Evolutionary conservation across 1,140 invertebrate species (phyloP).

Genomic region (Tetramorium simillimum): DNA sequence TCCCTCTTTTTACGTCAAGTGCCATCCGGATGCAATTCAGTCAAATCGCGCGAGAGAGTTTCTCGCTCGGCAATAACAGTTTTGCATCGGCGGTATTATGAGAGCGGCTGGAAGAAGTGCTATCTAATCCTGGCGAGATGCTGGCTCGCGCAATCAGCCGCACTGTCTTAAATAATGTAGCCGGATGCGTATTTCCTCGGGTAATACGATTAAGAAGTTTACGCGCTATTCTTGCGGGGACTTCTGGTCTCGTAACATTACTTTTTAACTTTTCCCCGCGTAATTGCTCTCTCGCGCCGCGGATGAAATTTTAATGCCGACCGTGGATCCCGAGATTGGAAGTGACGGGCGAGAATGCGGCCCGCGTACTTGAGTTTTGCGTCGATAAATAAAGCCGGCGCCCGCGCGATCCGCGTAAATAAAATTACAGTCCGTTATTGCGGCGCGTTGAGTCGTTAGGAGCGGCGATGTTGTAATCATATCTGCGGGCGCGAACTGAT

Average conservation of each 20-base stretch:
- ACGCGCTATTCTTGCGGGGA: conserved; percentile 51
- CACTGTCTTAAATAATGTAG: conserved; percentile 60
- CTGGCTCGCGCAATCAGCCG: conserved; percentile 41
- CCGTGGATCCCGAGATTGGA: conserved; percentile 50
- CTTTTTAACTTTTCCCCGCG: conserved; percentile 61
- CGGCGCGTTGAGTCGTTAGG: conserved; percentile 29
- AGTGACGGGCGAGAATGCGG: conserved; percentile 47
- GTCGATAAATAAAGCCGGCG: conserved; percentile 55
- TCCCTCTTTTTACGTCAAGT: background rate
- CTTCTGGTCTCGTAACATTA: conserved; percentile 51
- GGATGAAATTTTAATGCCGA: conserved; percentile 59
- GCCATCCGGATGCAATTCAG: background rate
- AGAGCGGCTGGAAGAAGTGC: background rate
- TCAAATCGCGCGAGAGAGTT: background rate
- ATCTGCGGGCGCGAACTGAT: background rate
- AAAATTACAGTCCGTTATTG: conserved; percentile 51
- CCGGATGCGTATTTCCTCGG: conserved; percentile 24
- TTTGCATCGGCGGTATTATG: conserved; percentile 21
- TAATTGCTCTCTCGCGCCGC: conserved; percentile 45
- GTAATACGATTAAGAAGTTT: conserved; percentile 64
- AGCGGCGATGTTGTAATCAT: conserved; percentile 6
- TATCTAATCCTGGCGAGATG: conserved; percentile 6
- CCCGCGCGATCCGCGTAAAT: conserved; percentile 39
- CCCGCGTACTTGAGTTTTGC: conserved; percentile 49
- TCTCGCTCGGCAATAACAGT: background rate